These are phyloP conservation scores for Proisotoma minuta DNA, from an alignment of 2,888 invertebrate species.

Conservation along the genomic window DNA sequence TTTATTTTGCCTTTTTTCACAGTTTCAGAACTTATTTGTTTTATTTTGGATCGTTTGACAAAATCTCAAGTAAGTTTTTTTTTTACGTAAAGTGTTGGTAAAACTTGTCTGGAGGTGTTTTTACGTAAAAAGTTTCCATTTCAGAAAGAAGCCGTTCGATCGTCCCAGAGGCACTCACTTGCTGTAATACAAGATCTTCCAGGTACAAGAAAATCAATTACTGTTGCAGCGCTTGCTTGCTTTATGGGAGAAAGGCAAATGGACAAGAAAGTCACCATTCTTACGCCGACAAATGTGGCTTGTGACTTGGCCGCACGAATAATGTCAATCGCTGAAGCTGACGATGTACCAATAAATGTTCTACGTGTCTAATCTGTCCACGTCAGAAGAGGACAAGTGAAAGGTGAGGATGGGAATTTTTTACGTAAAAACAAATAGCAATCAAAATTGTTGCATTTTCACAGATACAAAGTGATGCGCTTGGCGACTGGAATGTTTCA, in stretches of 20 bases:
- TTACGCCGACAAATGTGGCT: conserved; percentile 1
- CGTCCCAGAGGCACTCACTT: neutral
- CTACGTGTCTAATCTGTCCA: neutral
- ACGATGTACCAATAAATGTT: neutral
- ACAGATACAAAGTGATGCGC: too few relatives aligned
- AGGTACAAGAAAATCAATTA: neutral
- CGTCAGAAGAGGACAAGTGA: too few relatives aligned
- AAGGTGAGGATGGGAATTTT: too few relatives aligned
- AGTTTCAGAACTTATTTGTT: too few relatives aligned
- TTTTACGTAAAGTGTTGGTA: too few relatives aligned
- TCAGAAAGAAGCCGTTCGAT: neutral
- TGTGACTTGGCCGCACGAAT: neutral
- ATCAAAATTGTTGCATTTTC: too few relatives aligned
- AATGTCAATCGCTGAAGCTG: neutral
- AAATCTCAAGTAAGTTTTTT: too few relatives aligned
- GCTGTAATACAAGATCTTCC: neutral
- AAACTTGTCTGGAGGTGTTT: too few relatives aligned
- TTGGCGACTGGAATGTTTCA: too few relatives aligned
- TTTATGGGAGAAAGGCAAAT: neutral
- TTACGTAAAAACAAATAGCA: too few relatives aligned
- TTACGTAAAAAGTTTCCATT: neutral
- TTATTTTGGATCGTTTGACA: too few relatives aligned
- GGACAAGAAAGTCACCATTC: neutral
- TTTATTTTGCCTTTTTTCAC: too few relatives aligned
- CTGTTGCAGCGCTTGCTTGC: neutral